Percentiles rank a stretch among this genome's conserved stretches.
These are phyloP conservation scores for Chrysogorgia sp. DNA, from an alignment of 92 coral and sea anemone genomes.

Conservation along the genomic window DNA sequence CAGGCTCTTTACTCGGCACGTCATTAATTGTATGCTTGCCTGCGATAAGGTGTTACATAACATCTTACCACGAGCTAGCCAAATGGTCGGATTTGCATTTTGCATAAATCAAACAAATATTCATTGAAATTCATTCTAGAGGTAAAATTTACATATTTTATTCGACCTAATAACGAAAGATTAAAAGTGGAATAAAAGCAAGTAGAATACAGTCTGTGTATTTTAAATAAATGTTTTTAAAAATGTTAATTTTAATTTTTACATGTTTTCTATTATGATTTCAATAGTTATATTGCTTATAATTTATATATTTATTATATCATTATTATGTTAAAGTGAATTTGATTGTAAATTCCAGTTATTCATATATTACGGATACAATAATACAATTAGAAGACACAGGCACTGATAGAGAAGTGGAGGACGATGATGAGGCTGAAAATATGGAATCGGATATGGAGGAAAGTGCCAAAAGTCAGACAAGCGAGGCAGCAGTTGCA, in stretches of 20 bases:
- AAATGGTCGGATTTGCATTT: no score
- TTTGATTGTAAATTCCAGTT: constrained; percentile 22
- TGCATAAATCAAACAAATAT: constrained; percentile 9
- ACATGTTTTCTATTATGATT: neutral
- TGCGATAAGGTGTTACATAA: neutral
- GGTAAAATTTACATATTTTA: constrained; percentile 24
- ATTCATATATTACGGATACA: constrained; percentile 12
- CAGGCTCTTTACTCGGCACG: constrained; percentile 19
- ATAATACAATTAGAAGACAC: constrained; percentile 8
- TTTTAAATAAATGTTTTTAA: constrained; percentile 17
- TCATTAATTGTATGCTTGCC: neutral
- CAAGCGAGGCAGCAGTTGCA: neutral
- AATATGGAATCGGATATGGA: constrained; percentile 19
- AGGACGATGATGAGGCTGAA: neutral
- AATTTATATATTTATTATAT: neutral
- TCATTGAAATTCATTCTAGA: constrained; percentile 26
- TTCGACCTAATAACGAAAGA: constrained; percentile 16
- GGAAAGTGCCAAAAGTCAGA: constrained; percentile 24
- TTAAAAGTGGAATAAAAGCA: constrained; percentile 15
- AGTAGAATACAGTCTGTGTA: constrained; percentile 17
- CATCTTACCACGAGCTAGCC: no score
- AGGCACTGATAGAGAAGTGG: constrained; percentile 22
- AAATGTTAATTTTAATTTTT: neutral
- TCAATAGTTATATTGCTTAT: constrained; percentile 3
- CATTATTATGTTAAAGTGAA: neutral